phyloP scores from a whole-genome alignment of 2,888 invertebrate species.

The Smittia sp. region DNA sequence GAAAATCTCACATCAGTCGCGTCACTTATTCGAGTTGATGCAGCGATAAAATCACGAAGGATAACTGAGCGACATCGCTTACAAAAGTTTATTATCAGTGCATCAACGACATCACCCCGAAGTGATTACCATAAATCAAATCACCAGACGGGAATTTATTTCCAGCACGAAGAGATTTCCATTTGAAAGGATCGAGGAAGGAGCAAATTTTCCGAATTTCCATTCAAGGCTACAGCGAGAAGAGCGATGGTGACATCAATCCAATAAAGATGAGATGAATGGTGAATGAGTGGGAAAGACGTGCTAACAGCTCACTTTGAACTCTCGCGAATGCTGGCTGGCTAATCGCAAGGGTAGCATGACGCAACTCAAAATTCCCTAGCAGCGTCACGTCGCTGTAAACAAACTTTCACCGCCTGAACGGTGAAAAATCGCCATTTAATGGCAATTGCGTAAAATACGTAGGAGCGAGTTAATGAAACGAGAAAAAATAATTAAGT shows the following conservation, averaged over 20 bases:
- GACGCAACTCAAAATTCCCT: neutral
- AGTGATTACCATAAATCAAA: neutral
- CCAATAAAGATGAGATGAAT: too few relatives aligned
- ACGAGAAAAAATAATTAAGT: slow-evolving; percentile 7
- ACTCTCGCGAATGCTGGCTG: too few relatives aligned
- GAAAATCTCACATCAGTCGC: too few relatives aligned
- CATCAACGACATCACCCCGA: neutral
- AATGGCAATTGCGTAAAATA: slow-evolving; percentile 11
- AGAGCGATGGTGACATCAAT: too few relatives aligned
- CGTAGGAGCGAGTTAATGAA: slow-evolving; percentile 20
- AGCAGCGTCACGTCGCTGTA: neutral
- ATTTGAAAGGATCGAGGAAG: too few relatives aligned
- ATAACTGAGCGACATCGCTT: too few relatives aligned
- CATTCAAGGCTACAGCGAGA: too few relatives aligned
- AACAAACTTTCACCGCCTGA: neutral
- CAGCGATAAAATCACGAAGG: too few relatives aligned
- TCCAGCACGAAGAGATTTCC: neutral
- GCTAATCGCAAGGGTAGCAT: too few relatives aligned
- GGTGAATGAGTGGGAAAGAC: neutral
- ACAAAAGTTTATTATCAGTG: neutral
- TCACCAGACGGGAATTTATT: neutral
- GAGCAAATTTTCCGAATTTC: too few relatives aligned
- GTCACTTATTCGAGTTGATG: too few relatives aligned
- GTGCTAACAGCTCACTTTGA: neutral
- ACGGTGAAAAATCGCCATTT: neutral